Conservation (phyloP, 2,797 vertebrate species). For the Mionectes olivaceus region DNA sequence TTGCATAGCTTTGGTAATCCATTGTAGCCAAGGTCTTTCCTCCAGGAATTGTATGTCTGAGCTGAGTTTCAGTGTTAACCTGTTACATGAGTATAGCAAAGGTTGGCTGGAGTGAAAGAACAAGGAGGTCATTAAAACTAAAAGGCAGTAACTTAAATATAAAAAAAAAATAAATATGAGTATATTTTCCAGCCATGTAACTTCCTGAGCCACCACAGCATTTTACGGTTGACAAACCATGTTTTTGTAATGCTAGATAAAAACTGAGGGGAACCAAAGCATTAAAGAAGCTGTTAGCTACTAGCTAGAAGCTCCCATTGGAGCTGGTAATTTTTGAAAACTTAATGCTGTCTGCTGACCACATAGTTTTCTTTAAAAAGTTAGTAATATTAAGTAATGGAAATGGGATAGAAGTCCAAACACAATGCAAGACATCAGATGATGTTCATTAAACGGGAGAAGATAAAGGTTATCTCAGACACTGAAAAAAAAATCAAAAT, state of each 20-base stretch:
- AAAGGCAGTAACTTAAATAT: background rate
- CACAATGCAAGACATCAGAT: background rate
- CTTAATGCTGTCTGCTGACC: background rate
- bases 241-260: background rate
- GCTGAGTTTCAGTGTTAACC: background rate
- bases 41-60: background rate
- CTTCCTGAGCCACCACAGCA: background rate
- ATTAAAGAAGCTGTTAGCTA: background rate
- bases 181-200: background rate
- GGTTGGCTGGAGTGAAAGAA: background rate
- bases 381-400: background rate
- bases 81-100: background rate
- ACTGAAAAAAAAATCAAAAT: background rate
- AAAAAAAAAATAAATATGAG: rapidly evolving
- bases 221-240: background rate
- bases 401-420: background rate
- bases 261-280: background rate
- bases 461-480: background rate
- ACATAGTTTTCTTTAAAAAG: background rate
- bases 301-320: background rate
- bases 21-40: background rate
- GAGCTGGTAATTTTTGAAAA: background rate
- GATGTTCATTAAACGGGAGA: background rate
- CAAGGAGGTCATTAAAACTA: background rate
- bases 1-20: background rate